Evolutionary conservation across 1,140 invertebrate species (phyloP), one percentile per base, ranked within the genome.

Genomic region (Drosophila nigromelanica): DNA sequence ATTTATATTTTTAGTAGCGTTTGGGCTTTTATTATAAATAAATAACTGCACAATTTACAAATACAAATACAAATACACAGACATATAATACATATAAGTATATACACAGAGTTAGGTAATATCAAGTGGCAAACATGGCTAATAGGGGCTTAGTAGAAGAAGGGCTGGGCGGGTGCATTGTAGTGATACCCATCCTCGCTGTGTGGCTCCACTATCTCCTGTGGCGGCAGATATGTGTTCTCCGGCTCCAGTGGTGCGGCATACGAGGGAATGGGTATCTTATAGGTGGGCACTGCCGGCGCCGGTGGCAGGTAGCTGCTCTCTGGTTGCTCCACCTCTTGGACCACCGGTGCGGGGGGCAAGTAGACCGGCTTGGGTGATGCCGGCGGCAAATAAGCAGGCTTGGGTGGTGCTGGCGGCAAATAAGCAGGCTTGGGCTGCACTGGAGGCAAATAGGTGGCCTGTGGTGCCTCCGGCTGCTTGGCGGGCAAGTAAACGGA

Each of bases 191-290:
- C 89, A 62, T 90, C 89, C 7, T 85, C 80, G 24, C 72, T 72
- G 51, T 81, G 60, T 12, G 80, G 58, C 56, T 81, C 78, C 6
- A 73, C 55, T n/a, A 77, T 35, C 42, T 87, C 76, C 70, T 89
- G 79, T 7, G 85, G 85, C 8, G 85, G 86, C 80, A 89, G 62
- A 24, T 89, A 89, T 6, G 43, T 59, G 54, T 73, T 79, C 6
- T 66, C 42, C 11, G 83, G 82, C 33, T 86, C 82, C 35, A 90
- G 55, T 0, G 89, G 87, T 4, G 75, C 89, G 6, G 87, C 89
- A 35, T 90, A 90, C n/a, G 89, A 90, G n/a, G 89, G 89, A 24
- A 90, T 85, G 14, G 89, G 89, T 21, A 90, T 90, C 51, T 78
- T 81, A 51, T 71, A 90, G 30, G 27, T 73, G 43, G 80, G 72